Percentiles rank a stretch among this genome's conserved stretches.
Conservation (phyloP, 2,113 vertebrate genomes). For the Genyomyrus donnyi region DNA sequence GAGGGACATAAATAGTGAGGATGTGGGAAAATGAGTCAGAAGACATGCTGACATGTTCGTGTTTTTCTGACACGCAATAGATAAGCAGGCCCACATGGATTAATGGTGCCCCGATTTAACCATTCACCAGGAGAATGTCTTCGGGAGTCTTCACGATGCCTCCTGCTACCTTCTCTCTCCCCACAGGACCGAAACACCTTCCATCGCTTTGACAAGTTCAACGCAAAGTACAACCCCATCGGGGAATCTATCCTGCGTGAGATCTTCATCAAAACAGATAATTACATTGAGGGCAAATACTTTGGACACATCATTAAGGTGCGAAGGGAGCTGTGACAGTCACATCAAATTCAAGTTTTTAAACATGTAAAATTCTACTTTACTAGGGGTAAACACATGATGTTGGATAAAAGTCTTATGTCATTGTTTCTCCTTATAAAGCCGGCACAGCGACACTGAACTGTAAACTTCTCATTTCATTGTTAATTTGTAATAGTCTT, state of each 20-base stretch:
- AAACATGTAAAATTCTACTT: not conserved
- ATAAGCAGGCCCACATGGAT: not conserved
- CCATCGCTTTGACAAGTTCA: slow-evolving; percentile 97
- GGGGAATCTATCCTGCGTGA: slow-evolving; percentile 90
- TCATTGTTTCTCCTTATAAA: not conserved
- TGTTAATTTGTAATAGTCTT: not conserved
- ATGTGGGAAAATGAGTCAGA: not conserved
- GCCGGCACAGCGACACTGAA: not conserved
- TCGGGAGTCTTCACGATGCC: not conserved
- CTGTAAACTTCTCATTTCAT: not conserved
- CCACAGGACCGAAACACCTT: slow-evolving; percentile 90
- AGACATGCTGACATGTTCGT: not conserved
- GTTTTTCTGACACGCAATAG: not conserved
- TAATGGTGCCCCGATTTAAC: not conserved
- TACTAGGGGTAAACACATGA: not conserved
- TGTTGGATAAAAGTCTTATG: not conserved
- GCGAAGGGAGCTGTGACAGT: not conserved
- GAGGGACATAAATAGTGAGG: not conserved
- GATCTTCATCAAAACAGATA: slow-evolving; percentile 97
- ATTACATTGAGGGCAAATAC: slow-evolving; percentile 84
- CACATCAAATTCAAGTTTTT: not conserved
- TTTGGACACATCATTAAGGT: slow-evolving; percentile 96
- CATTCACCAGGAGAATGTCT: not conserved
- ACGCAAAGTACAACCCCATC: slow-evolving; percentile 95
- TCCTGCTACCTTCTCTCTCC: not conserved